Conservation (phyloP, 2,797 vertebrate species). For the Prionace glauca region DNA sequence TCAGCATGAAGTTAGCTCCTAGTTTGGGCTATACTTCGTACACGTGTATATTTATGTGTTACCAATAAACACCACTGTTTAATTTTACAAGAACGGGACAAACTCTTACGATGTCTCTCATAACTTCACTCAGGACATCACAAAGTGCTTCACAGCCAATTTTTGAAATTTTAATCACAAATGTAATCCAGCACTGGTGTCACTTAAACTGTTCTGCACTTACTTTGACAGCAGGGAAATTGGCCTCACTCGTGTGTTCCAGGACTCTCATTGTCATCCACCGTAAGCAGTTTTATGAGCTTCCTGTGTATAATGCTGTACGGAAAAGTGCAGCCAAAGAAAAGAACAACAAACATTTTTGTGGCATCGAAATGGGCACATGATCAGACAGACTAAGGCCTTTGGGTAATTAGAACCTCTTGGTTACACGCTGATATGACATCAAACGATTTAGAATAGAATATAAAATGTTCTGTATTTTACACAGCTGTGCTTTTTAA, state of each 20-base stretch:
- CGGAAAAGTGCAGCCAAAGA: conserved; percentile 6
- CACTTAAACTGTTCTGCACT: not conserved
- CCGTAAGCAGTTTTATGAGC: not conserved
- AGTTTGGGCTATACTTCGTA: too few relatives aligned
- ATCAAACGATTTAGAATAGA: conserved; percentile 5
- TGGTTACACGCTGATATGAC: not conserved
- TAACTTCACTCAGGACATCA: not conserved
- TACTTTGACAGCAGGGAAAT: conserved; percentile 6
- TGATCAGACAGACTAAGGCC: not conserved
- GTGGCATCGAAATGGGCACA: not conserved
- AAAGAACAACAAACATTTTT: conserved; percentile 16
- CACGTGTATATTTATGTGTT: too few relatives aligned
- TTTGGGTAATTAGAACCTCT: conserved; percentile 1
- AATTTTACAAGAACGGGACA: too few relatives aligned
- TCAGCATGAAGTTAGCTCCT: too few relatives aligned
- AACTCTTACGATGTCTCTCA: not conserved
- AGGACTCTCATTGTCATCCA: not conserved
- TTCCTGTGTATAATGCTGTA: not conserved
- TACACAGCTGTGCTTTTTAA: not conserved
- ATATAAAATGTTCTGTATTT: conserved; percentile 16
- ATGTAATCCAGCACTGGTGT: not conserved
- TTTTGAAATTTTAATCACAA: not conserved
- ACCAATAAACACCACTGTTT: too few relatives aligned
- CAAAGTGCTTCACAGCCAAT: not conserved
- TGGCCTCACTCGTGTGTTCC: not conserved